These are phyloP conservation scores for Drosophila persimilis DNA, from an alignment of 1,140 invertebrate species.

Conservation along the genomic window DNA sequence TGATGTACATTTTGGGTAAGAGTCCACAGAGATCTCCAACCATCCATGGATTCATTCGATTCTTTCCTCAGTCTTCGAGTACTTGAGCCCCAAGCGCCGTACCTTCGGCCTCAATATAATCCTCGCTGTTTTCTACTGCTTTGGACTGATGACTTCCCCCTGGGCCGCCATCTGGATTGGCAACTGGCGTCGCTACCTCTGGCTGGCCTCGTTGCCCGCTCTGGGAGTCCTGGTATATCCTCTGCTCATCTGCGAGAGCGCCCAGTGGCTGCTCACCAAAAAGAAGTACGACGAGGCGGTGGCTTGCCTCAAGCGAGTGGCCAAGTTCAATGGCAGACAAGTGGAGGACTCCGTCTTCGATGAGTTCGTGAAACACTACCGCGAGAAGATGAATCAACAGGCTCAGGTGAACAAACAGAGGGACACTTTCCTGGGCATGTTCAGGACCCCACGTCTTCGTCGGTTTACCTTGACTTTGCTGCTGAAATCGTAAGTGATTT, in stretches of 20 bases:
- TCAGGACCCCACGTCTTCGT: slow-evolving; percentile 84
- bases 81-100: slow-evolving; percentile 84
- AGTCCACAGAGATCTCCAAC: no score
- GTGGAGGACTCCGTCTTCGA: slow-evolving; percentile 82
- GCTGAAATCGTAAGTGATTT: slow-evolving; percentile 84
- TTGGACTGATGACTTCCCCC: slow-evolving; percentile 84
- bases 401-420: slow-evolving; percentile 38
- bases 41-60: neutral
- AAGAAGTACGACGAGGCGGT: slow-evolving; percentile 84
- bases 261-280: slow-evolving; percentile 86
- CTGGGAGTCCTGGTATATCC: slow-evolving; percentile 82
- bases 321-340: slow-evolving; percentile 84
- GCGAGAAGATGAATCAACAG: slow-evolving; percentile 60
- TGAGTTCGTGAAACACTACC: slow-evolving; percentile 81
- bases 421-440: slow-evolving; percentile 83
- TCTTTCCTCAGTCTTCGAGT: slow-evolving; percentile 84
- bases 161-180: slow-evolving; percentile 84
- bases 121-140: slow-evolving; percentile 85
- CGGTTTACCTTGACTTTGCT: slow-evolving; percentile 84
- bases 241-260: slow-evolving; percentile 85
- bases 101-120: slow-evolving; percentile 85
- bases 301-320: slow-evolving; percentile 84
- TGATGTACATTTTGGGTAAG: slow-evolving; percentile 86
- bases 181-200: slow-evolving; percentile 84
- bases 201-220: slow-evolving; percentile 84